Evolutionary conservation across 2,888 invertebrate genomes (phyloP).

Genomic region (Aphidius colemani): DNA sequence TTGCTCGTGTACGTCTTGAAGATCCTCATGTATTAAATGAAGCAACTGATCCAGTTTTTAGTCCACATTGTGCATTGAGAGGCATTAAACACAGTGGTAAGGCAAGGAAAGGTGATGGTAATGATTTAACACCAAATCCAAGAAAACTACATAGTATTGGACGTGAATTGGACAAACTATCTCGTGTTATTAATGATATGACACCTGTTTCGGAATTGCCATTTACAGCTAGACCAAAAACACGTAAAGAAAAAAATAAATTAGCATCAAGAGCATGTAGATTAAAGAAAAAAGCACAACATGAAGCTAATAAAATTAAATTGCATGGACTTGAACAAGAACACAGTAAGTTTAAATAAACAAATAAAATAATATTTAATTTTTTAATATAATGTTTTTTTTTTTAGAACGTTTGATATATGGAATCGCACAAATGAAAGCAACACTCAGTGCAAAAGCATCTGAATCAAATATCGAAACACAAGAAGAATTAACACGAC

Average conservation of each 20-base stretch:
- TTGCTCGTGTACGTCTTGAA: conserved; percentile 81
- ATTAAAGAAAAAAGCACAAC: conserved; percentile 97
- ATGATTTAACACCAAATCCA: conserved; percentile 95
- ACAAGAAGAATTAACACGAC: conserved; percentile 70
- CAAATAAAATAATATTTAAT: conserved; percentile 14
- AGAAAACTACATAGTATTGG: conserved; percentile 89
- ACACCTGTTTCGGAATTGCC: conserved; percentile 93
- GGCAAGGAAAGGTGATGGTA: conserved; percentile 95
- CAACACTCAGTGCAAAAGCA: conserved; percentile 71
- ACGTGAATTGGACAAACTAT: conserved; percentile 87
- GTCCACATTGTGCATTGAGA: conserved; percentile 86
- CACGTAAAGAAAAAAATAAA: conserved; percentile 98
- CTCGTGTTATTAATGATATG: conserved; percentile 92
- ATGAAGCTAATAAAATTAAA: conserved; percentile 98
- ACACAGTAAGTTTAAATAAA: conserved; percentile 70
- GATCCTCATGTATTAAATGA: conserved; percentile 92
- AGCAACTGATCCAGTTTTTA: conserved; percentile 95
- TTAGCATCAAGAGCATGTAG: conserved; percentile 95
- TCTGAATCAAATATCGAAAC: conserved; percentile 64
- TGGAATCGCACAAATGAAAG: conserved; percentile 79
- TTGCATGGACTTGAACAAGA: conserved; percentile 90
- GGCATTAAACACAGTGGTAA: conserved; percentile 92
- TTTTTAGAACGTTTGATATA: conserved; percentile 76
- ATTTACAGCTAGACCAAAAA: conserved; percentile 84
- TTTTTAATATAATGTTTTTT: conserved; percentile 24